These are phyloP conservation scores for Epinotia brunnichana DNA, from an alignment of 2,888 invertebrate genomes.

Conservation along the genomic window DNA sequence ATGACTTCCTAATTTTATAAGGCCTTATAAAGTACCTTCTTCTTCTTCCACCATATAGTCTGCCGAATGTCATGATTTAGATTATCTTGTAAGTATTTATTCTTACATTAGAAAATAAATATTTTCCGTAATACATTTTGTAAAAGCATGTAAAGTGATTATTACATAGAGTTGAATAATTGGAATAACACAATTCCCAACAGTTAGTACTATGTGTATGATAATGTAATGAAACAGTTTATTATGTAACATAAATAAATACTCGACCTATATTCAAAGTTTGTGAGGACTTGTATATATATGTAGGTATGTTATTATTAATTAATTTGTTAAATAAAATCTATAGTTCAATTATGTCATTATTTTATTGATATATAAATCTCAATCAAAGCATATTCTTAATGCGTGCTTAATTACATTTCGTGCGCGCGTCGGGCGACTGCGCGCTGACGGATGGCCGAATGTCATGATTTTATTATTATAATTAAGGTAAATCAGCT, in stretches of 20 bases:
- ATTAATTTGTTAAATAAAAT: neutral
- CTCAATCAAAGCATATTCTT: neutral
- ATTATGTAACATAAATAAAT: no score
- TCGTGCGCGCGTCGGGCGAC: neutral
- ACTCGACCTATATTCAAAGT: no score
- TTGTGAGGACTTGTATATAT: no score
- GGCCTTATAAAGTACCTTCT: conserved; percentile 5
- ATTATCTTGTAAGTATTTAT: neutral
- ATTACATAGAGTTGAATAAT: no score
- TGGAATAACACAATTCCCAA: no score
- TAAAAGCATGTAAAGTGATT: no score
- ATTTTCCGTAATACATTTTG: no score
- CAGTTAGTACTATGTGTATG: no score
- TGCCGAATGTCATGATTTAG: neutral
- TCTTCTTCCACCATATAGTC: no score
- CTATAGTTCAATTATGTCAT: neutral
- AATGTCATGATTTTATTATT: neutral
- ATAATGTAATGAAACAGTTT: no score
- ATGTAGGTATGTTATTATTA: no score
- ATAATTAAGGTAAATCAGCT: no score
- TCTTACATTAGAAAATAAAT: neutral
- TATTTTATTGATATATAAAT: neutral
- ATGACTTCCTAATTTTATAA: neutral
- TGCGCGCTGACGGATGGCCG: neutral
- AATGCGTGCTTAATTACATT: neutral